Percentiles rank a stretch among this genome's conserved stretches.
Conservation (phyloP, 2,113 vertebrate genomes). For the Astur gentilis region DNA sequence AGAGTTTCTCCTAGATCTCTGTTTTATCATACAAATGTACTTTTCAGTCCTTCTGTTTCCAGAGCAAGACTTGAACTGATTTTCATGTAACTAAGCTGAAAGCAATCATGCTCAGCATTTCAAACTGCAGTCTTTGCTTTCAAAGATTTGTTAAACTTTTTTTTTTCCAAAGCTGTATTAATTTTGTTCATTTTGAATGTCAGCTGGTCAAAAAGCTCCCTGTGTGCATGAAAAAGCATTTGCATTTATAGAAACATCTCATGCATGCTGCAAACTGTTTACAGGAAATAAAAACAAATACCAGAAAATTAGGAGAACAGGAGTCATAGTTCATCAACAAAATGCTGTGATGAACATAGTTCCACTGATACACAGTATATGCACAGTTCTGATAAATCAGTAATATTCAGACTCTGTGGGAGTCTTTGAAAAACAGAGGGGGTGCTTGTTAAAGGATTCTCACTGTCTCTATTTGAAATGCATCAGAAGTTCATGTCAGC, state of each 20-base stretch:
- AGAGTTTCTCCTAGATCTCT: neutral
- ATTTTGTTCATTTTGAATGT: neutral
- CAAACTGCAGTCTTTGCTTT: neutral
- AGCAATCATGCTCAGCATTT: neutral
- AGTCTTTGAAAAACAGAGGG: constrained; percentile 32
- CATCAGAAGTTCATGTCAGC: constrained; percentile 60
- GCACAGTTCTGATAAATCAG: constrained; percentile 16
- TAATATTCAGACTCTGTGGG: neutral
- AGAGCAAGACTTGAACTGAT: neutral
- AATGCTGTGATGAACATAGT: neutral
- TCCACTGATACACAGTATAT: neutral
- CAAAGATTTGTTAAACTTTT: neutral
- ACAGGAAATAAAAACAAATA: neutral
- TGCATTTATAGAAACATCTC: neutral
- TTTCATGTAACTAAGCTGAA: neutral
- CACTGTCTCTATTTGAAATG: constrained; percentile 54
- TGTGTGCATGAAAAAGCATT: neutral
- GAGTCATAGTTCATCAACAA: neutral
- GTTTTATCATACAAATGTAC: neutral
- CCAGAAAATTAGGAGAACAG: neutral
- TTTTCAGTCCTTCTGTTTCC: neutral
- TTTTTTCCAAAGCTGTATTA: neutral
- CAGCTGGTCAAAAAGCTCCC: neutral
- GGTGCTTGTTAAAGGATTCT: constrained; percentile 35
- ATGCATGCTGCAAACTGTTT: neutral